Base-by-base conservation (phyloP, 53 echinoderm and acorn worm species). In the Echinarachnius parma region DNA sequence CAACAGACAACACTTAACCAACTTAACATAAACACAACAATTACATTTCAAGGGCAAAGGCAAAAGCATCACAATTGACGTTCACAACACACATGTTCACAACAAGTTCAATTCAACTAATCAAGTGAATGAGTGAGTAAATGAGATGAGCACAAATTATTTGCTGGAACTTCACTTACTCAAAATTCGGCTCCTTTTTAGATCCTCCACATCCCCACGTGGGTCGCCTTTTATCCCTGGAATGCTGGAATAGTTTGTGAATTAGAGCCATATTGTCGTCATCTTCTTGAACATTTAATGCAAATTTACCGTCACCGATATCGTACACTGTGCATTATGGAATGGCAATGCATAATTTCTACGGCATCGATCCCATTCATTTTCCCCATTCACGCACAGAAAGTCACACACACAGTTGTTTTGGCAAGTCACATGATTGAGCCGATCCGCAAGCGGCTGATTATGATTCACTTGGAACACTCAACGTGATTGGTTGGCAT, bases 391-490 rank as follows among this genome's bases (percentile, higher is more conserved):
- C 15, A 13, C 8, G 44, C 16, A 63, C 39, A 27, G 37, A 42
- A 39, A 45, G 7, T 63, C 23, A 42, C 25, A 28, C 13, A 1
- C 25, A 1, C 21, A 45, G 65, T 65, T 65, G 65, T 65, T 65
- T 65, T 37, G 36, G 16, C 36, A 65, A 65, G 65, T 65, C 65
- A 65, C 65, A 65, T 65, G 65, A 65, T n/a, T 30, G 65, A 65
- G 28, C 10, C 5, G 11, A 25, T 25, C 14, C 13, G 34, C 25
- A 46, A 28, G 44, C 65, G 46, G 37, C 65, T 65, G 65, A 65
- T 45, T 65, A 30, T 65, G 65, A 65, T 65, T 65, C 65, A 65
- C 29, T 14, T 65, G 14, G 47, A 45, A 65, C 65, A 65, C 65
- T 15, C 4, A 46, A 46, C 22, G n/a, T 65, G 47, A 65, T 65